A percentile compares a stretch with the other conserved stretches of the same genome.
Conservation (phyloP, 2,888 invertebrate genomes). For the Cremastinae sp. region DNA sequence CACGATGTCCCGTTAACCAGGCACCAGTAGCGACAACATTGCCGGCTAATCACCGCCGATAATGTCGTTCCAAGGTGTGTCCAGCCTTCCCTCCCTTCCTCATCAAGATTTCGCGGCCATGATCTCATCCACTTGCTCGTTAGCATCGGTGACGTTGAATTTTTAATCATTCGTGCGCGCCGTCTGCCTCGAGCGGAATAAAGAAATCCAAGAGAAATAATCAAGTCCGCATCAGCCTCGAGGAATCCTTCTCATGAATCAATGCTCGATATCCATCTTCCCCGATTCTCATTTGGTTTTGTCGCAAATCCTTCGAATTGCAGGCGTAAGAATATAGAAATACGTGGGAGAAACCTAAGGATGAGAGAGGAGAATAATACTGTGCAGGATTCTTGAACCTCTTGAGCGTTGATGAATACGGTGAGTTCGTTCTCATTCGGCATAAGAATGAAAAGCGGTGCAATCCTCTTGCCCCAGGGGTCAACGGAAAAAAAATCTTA, state of each 20-base stretch:
- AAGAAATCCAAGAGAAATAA: background rate
- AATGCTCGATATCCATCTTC: too few species aligned
- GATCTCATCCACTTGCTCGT: slow-evolving; percentile 46
- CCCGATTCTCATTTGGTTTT: background rate
- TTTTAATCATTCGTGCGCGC: slow-evolving; percentile 18
- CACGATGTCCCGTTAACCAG: slow-evolving; percentile 16
- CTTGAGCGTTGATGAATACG: slow-evolving; percentile 40
- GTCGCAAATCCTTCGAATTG: background rate
- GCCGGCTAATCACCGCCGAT: slow-evolving; percentile 43
- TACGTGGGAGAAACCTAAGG: background rate
- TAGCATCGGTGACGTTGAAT: slow-evolving; percentile 42
- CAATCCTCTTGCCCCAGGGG: slow-evolving; percentile 18
- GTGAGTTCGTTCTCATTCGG: slow-evolving; percentile 29
- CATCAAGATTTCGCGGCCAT: slow-evolving; percentile 24
- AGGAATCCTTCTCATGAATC: too few species aligned
- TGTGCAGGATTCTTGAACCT: slow-evolving; percentile 19
- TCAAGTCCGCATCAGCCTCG: background rate
- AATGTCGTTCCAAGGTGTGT: slow-evolving; percentile 21
- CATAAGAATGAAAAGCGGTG: slow-evolving; percentile 17
- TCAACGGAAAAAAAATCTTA: slow-evolving; percentile 24
- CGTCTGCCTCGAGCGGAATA: too few species aligned
- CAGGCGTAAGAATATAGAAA: background rate
- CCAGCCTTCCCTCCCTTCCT: slow-evolving; percentile 28
- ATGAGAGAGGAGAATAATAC: background rate
- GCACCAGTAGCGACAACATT: slow-evolving; percentile 44